Evolutionary conservation across 2,888 invertebrate species (phyloP).

Genomic region (Netelia melanura): DNA sequence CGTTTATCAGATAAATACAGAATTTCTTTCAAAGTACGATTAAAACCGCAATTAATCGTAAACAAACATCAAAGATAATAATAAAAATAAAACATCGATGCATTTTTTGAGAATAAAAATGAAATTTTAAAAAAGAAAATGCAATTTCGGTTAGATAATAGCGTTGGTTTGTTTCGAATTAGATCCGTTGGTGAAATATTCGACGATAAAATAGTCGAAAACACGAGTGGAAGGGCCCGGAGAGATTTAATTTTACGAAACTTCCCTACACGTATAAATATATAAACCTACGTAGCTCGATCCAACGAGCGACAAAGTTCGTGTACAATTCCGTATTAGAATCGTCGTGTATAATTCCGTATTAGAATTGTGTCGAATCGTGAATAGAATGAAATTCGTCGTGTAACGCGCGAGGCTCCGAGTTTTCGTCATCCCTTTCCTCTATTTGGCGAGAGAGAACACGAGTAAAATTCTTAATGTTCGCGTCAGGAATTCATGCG

Average conservation of each 20-base stretch:
- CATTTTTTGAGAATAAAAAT: too few relatives aligned
- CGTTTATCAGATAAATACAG: too few relatives aligned
- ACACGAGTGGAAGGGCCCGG: background rate
- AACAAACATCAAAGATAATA: too few relatives aligned
- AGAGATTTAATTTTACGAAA: background rate
- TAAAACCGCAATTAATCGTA: too few relatives aligned
- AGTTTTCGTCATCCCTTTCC: background rate
- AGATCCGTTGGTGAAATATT: too few relatives aligned
- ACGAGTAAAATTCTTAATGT: conserved; percentile 51
- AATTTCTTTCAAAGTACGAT: too few relatives aligned
- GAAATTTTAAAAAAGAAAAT: too few relatives aligned
- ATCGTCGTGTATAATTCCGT: background rate
- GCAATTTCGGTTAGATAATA: too few relatives aligned
- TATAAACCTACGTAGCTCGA: background rate
- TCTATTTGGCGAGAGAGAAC: conserved; percentile 5
- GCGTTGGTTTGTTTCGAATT: too few relatives aligned
- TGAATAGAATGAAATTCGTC: background rate
- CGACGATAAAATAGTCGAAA: too few relatives aligned
- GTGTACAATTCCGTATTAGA: background rate
- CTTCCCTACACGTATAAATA: background rate
- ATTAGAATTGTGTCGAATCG: background rate
- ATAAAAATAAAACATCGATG: too few relatives aligned
- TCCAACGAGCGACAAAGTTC: background rate
- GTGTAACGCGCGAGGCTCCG: background rate
- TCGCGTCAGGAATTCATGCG: conserved; percentile 44